These are phyloP conservation scores for Zaprionus ghesquierei DNA, from an alignment of 1,140 invertebrate genomes.

Conservation along the genomic window DNA sequence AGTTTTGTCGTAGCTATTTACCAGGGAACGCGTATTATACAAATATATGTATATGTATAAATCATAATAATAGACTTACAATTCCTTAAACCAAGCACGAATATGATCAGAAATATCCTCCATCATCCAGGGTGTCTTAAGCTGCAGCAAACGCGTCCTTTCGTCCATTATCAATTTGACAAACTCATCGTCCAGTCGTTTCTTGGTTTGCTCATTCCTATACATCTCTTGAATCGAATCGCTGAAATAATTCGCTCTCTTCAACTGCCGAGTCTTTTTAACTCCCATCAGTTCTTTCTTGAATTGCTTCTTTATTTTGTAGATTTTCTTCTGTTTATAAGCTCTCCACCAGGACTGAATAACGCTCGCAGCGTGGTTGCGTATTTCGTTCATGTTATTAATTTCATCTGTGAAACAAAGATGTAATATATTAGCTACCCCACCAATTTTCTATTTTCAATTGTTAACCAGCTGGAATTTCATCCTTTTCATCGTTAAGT, in stretches of 20 bases:
- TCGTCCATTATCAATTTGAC: constrained; percentile 84
- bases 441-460: no score
- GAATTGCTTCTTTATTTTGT: constrained; percentile 69
- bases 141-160: constrained; percentile 84
- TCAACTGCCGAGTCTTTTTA: constrained; percentile 73
- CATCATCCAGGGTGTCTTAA: constrained; percentile 85
- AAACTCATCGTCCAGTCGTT: constrained; percentile 82
- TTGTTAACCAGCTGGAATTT: not conserved
- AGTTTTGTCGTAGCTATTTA: constrained; percentile 81
- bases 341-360: constrained; percentile 84
- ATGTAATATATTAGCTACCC: not conserved
- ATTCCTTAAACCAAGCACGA: constrained; percentile 86
- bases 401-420: constrained; percentile 28
- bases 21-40: not conserved
- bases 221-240: constrained; percentile 80
- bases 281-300: constrained; percentile 82
- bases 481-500: constrained; percentile 11
- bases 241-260: constrained; percentile 31
- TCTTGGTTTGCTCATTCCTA: constrained; percentile 77
- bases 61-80: constrained; percentile 80
- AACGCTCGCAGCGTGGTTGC: constrained; percentile 70
- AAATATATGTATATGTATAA: not conserved
- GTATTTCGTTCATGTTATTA: not conserved
- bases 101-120: constrained; percentile 89
- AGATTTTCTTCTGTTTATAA: constrained; percentile 70